Conservation (phyloP, 2,888 invertebrate genomes). For the Rhagonycha lutea region DNA sequence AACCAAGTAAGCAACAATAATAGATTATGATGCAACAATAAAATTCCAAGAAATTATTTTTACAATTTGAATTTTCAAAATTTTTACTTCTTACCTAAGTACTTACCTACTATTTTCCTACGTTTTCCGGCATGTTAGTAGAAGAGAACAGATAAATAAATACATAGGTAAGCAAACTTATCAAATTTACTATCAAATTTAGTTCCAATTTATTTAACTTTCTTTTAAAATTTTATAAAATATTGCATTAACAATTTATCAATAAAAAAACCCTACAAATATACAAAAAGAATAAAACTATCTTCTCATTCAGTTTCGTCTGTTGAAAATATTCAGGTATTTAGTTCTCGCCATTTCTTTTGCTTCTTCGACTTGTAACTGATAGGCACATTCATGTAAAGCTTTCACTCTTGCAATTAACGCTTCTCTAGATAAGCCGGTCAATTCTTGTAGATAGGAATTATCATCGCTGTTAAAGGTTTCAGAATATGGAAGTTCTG, state of each 20-base stretch:
- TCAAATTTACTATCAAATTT: no score
- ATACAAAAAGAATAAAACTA: neutral
- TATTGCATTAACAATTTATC: neutral
- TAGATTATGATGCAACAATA: no score
- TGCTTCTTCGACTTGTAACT: slow-evolving; percentile 91
- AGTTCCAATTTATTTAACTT: neutral
- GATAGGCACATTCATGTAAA: slow-evolving; percentile 92
- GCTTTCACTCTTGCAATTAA: slow-evolving; percentile 92
- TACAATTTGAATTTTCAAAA: no score
- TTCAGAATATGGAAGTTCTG: slow-evolving; percentile 69
- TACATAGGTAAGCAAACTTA: no score
- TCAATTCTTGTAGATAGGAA: slow-evolving; percentile 77
- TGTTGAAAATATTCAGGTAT: slow-evolving; percentile 82
- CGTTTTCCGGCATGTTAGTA: no score
- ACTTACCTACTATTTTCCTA: no score
- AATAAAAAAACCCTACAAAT: neutral
- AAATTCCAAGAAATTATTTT: no score
- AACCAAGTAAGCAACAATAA: no score
- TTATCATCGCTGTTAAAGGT: slow-evolving; percentile 75
- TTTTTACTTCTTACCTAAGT: no score
- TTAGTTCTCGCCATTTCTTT: slow-evolving; percentile 96
- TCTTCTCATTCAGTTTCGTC: slow-evolving; percentile 11
- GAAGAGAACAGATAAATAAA: no score
- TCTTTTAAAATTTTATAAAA: neutral
- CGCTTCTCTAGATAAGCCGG: slow-evolving; percentile 76